A percentile compares a stretch with the other conserved stretches of the same genome.
Evolutionary conservation across 2,888 invertebrate species (phyloP).

Genomic region (Copidosoma aretas): DNA sequence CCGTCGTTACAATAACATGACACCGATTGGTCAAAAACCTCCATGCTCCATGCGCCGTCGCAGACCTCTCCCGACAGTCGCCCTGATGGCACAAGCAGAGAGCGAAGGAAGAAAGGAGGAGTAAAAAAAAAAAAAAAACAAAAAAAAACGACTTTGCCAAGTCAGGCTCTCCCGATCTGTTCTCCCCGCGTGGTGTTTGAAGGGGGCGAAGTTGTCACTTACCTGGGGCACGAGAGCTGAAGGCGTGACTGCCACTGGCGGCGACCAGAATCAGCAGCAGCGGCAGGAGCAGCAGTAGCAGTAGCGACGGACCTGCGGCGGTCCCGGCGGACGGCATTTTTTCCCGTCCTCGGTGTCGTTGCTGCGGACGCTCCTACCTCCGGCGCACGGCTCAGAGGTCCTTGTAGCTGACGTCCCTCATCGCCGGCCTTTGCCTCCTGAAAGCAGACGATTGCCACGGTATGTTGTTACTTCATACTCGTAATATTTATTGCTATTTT

Average conservation of each 20-base stretch:
- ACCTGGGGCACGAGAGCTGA: conserved; percentile 58
- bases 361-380: conserved; percentile 37
- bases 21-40: no score
- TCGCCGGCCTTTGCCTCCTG: conserved; percentile 55
- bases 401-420: conserved; percentile 58
- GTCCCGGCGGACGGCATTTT: conserved; percentile 57
- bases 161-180: no score
- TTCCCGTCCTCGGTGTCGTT: conserved; percentile 45
- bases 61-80: no score
- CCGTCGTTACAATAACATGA: no score
- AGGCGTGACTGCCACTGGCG: conserved; percentile 55
- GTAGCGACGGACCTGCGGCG: conserved; percentile 51
- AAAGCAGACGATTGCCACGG: conserved; percentile 32
- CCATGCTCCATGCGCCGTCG: no score
- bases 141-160: no score
- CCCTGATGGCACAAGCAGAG: no score
- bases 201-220: conserved; percentile 37
- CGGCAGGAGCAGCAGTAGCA: conserved; percentile 53
- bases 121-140: no score
- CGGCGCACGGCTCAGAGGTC: conserved; percentile 12
- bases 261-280: conserved; percentile 58
- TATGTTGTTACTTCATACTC: no score
- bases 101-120: no score
- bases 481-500: no score
- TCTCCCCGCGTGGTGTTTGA: no score